These are phyloP conservation scores for Microcebus tavaratra DNA, from an alignment of 2,113 vertebrate genomes.

Conservation along the genomic window DNA sequence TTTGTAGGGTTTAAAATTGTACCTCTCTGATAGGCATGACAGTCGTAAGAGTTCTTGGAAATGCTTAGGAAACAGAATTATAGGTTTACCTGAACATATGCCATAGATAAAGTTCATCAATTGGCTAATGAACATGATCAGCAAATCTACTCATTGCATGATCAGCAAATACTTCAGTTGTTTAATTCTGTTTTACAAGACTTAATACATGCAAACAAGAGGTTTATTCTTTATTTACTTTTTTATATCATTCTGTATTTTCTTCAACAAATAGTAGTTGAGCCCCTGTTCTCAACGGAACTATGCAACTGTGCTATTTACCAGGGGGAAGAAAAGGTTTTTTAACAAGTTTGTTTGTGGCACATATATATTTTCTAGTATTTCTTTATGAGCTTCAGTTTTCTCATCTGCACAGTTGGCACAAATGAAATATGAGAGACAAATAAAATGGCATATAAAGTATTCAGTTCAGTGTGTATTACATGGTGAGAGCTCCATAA, in stretches of 20 bases:
- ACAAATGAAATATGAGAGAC: neutral
- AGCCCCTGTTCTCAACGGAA: neutral
- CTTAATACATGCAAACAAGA: neutral
- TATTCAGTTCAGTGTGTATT: neutral
- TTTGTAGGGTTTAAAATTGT: neutral
- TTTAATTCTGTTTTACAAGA: neutral
- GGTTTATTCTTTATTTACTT: neutral
- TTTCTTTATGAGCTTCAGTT: neutral
- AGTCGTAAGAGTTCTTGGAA: neutral
- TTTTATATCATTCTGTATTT: neutral
- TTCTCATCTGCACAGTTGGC: neutral
- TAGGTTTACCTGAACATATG: neutral
- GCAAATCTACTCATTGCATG: neutral
- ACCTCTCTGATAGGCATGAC: rapidly evolving
- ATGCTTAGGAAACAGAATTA: no score
- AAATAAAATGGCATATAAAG: neutral
- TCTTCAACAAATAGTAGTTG: neutral
- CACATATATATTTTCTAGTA: neutral
- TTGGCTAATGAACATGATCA: neutral
- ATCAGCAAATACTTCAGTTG: neutral
- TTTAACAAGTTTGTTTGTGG: neutral
- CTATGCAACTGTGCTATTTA: neutral
- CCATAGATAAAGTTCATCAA: neutral
- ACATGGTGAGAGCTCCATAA: neutral
- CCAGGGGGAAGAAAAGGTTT: neutral